phyloP scores from a whole-genome alignment of 1,140 invertebrate genomes.

The Euwallacea similis region DNA sequence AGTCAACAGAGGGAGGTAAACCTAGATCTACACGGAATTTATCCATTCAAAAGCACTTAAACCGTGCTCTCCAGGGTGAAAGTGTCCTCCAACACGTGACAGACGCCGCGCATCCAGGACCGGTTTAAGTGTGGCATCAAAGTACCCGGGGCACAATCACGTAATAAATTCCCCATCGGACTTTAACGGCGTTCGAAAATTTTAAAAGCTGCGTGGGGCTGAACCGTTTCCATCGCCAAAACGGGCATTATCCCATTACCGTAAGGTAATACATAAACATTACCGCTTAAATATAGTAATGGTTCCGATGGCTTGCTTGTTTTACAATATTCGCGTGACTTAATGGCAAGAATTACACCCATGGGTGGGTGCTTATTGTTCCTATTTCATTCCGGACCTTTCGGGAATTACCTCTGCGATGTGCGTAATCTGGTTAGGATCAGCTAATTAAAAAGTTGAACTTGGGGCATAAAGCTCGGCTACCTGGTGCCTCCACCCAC shows the following conservation, averaged over 20 bases:
- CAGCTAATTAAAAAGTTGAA: slow-evolving; percentile 33
- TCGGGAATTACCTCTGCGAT: neutral
- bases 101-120: no score
- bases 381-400: neutral
- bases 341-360: slow-evolving; percentile 24
- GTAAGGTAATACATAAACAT: slow-evolving; percentile 29
- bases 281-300: slow-evolving; percentile 28
- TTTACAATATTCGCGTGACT: slow-evolving; percentile 28
- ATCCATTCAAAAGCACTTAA: no score
- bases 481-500: slow-evolving; percentile 27
- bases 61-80: no score
- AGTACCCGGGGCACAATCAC: no score
- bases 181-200: slow-evolving; percentile 25
- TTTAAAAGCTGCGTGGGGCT: slow-evolving; percentile 28
- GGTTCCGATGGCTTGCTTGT: slow-evolving; percentile 16
- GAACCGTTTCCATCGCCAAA: slow-evolving; percentile 18
- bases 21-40: no score
- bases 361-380: slow-evolving; percentile 9
- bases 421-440: slow-evolving; percentile 13
- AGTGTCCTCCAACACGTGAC: no score
- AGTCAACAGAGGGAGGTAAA: no score
- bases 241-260: slow-evolving; percentile 25
- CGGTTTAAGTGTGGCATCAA: no score
- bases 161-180: slow-evolving; percentile 12
- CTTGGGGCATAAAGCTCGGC: slow-evolving; percentile 13